Evolutionary conservation across 2,797 vertebrate genomes (phyloP), one percentile per base, ranked within the genome.

Genomic region (Spinus pinus): DNA sequence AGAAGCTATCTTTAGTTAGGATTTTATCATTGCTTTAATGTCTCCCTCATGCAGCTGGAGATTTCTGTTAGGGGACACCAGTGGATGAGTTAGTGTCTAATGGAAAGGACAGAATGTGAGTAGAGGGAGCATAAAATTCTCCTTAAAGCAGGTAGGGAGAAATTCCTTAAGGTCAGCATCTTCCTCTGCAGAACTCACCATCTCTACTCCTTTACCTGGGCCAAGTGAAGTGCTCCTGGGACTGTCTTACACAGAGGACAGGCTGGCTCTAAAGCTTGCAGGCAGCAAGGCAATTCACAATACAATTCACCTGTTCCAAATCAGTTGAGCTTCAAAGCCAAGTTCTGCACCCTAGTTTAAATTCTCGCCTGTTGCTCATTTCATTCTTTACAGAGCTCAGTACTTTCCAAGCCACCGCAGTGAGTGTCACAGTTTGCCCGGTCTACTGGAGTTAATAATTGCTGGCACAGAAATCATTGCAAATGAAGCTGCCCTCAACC

Each of bases 391-490:
- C 24, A 56, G 35, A 73, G 62, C 22, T 3, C 25, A 8, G n/a
- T 51, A 14, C 31, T 87, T 70, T 24, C 70, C 44, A 46, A 90
- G 69, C 47, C 25, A 24, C 54, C 54, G 83, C 73, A 81, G 27
- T n/a, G 70, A 77, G 31, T 80, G 91, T 91, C 85, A 51, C 8
- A 77, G 86, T 88, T 78, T 91, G 62, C 54, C 44, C 0, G 0
- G 54, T 84, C 58, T 44, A 12, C 41, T 77, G 16, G 24, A 81
- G 84, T 89, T 94, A 94, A 84, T 92, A 81, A 92, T 62, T 89
- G 81, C 4, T 92, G 71, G 80, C 70, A 79, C 13, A 7, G 51
- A 77, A 92, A 82, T 10, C 14, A 79, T 19, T 2, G 2, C 86
- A 88, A 79, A 47, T 56, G 23, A 89, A 82, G 81, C 30, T 89